Evolutionary conservation across 2,888 invertebrate species (phyloP).

Genomic region (Spodoptera littoralis): DNA sequence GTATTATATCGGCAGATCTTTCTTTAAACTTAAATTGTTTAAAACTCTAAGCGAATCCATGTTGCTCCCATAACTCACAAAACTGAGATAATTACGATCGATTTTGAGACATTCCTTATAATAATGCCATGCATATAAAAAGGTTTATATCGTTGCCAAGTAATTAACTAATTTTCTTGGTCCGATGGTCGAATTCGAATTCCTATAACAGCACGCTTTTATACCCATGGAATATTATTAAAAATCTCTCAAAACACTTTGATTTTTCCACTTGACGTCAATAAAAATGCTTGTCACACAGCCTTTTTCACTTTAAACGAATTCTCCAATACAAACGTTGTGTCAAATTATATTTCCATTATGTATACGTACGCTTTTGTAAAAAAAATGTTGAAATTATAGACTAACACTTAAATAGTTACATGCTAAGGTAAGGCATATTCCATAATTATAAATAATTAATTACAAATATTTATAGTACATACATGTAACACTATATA

Average conservation of each 20-base stretch:
- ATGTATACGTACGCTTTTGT: conserved; percentile 46
- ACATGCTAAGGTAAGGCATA: conserved; percentile 81
- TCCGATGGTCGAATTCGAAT: too few species aligned
- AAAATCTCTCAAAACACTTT: conserved; percentile 28
- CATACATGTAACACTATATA: conserved; percentile 81
- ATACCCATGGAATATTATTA: conserved; percentile 2
- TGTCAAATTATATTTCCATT: conserved; percentile 53
- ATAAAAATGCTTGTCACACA: conserved; percentile 85
- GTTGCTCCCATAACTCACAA: conserved; percentile 64
- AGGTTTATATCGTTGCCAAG: too few species aligned
- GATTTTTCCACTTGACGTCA: conserved; percentile 57
- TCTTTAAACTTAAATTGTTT: conserved; percentile 70
- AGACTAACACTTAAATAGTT: conserved; percentile 60
- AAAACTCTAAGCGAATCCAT: conserved; percentile 48
- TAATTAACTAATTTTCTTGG: too few species aligned
- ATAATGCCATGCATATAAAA: background rate
- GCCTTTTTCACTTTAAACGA: conserved; percentile 74
- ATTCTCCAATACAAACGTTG: conserved; percentile 60
- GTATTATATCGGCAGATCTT: conserved; percentile 81
- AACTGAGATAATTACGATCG: conserved; percentile 58
- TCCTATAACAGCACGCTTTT: too few species aligned
- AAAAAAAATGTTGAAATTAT: conserved; percentile 68
- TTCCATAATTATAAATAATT: conserved; percentile 83
- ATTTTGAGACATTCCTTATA: conserved; percentile 34
- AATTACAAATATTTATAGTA: conserved; percentile 80